Conservation (phyloP, 2,113 vertebrate species). For the Gymnobelideus leadbeateri region DNA sequence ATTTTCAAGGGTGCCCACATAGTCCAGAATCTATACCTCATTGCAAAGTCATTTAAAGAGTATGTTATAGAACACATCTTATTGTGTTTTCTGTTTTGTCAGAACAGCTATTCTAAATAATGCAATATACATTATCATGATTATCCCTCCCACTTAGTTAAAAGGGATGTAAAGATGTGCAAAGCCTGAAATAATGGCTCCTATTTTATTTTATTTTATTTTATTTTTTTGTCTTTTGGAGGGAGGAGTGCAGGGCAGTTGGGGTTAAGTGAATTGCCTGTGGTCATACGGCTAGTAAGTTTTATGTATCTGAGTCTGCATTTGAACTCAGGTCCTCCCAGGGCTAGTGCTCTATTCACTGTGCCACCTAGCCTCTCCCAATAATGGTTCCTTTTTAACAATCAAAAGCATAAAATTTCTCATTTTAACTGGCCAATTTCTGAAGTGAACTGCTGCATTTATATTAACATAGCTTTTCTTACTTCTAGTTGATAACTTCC, state of each 20-base stretch:
- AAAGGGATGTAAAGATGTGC: neutral
- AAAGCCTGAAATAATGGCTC: neutral
- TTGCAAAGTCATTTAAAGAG: neutral
- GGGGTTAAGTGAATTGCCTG: no score
- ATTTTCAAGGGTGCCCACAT: neutral
- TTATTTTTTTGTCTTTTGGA: no score
- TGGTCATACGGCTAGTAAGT: no score
- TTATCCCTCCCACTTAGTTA: constrained; percentile 17
- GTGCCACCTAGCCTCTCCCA: neutral
- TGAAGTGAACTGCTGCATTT: neutral
- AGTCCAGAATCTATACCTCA: neutral
- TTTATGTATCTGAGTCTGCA: no score
- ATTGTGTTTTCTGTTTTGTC: neutral
- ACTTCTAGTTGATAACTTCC: neutral
- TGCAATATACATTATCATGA: neutral
- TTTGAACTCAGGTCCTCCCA: no score
- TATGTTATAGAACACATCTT: neutral
- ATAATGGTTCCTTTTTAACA: neutral
- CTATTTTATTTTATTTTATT: no score
- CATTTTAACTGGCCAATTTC: neutral
- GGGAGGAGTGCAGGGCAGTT: no score
- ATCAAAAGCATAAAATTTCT: neutral
- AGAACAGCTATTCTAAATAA: neutral
- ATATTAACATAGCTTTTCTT: neutral
- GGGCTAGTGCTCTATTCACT: no score